phyloP scores from a whole-genome alignment of 2,797 vertebrate genomes.

The Scolopax bukidnonensis region DNA sequence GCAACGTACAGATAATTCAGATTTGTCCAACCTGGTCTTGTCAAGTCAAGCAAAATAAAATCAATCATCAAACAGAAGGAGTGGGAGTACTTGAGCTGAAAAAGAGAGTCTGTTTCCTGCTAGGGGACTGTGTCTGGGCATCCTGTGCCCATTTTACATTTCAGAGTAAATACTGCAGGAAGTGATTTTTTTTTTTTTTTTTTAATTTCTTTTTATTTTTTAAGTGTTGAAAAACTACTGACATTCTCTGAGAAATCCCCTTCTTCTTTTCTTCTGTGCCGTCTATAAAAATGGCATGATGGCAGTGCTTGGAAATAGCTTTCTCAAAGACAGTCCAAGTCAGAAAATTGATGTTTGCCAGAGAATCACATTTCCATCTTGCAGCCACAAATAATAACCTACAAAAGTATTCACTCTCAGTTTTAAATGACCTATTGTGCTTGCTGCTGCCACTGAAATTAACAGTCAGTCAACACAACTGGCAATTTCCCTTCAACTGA shows the following conservation, averaged over 20 bases:
- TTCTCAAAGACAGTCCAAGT: neutral
- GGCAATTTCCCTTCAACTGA: conserved; percentile 27
- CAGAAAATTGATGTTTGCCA: conserved; percentile 23
- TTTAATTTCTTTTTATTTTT: neutral
- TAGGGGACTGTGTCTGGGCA: neutral
- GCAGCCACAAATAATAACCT: conserved; percentile 47
- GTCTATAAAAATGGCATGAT: conserved; percentile 7
- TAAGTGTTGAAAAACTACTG: neutral
- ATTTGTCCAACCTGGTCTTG: conserved; percentile 54
- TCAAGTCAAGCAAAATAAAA: conserved; percentile 67
- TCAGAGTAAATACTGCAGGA: conserved; percentile 8
- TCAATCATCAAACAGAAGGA: conserved; percentile 47
- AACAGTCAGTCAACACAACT: neutral
- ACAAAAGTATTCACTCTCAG: conserved; percentile 27
- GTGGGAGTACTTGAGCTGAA: conserved; percentile 47
- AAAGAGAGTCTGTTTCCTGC: conserved; percentile 41
- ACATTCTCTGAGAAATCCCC: conserved; percentile 16
- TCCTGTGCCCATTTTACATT: neutral
- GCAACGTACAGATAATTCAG: conserved; percentile 26
- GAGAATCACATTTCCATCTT: conserved; percentile 55
- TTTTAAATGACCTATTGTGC: conserved; percentile 39
- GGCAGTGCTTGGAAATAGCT: neutral
- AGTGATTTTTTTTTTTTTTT: neutral
- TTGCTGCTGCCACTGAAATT: conserved; percentile 24
- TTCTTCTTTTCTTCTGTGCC: neutral